Conservation (phyloP, 2,888 invertebrate species). For the Leptinotarsa peninsularis region DNA sequence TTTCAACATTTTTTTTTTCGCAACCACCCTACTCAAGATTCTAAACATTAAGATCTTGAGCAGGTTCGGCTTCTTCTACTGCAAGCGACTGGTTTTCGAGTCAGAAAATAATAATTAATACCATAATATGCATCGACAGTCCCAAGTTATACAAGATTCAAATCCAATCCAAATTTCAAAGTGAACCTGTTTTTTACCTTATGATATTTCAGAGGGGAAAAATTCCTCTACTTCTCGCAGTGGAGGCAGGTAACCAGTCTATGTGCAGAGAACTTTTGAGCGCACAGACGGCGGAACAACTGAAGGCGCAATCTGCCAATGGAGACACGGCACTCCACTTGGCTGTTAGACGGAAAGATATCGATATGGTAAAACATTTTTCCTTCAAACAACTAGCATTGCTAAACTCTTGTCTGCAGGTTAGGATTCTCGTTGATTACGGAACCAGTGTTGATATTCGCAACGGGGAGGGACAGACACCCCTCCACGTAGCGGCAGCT, state of each 20-base stretch:
- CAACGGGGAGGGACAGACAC: constrained; percentile 94
- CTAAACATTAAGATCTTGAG: too few relatives aligned
- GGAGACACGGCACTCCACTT: constrained; percentile 96
- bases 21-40: too few relatives aligned
- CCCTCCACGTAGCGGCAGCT: constrained; percentile 94
- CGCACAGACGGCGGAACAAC: constrained; percentile 88
- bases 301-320: constrained; percentile 84
- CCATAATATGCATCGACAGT: too few relatives aligned
- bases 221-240: constrained; percentile 92
- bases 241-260: constrained; percentile 94
- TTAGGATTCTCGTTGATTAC: constrained; percentile 90
- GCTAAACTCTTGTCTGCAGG: constrained; percentile 49
- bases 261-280: constrained; percentile 94
- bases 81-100: too few relatives aligned
- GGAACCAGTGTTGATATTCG: constrained; percentile 92
- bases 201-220: constrained; percentile 83
- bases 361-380: constrained; percentile 78
- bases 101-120: too few relatives aligned
- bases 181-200: not conserved
- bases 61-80: too few relatives aligned
- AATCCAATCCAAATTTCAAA: too few relatives aligned
- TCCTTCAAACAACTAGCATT: not conserved
- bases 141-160: too few relatives aligned
- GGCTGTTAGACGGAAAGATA: constrained; percentile 91
- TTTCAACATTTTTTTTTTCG: too few relatives aligned